A percentile compares a stretch with the other conserved stretches of the same genome.
Evolutionary conservation across 2,888 invertebrate species (phyloP).

Genomic region (Mimachlamys varia): DNA sequence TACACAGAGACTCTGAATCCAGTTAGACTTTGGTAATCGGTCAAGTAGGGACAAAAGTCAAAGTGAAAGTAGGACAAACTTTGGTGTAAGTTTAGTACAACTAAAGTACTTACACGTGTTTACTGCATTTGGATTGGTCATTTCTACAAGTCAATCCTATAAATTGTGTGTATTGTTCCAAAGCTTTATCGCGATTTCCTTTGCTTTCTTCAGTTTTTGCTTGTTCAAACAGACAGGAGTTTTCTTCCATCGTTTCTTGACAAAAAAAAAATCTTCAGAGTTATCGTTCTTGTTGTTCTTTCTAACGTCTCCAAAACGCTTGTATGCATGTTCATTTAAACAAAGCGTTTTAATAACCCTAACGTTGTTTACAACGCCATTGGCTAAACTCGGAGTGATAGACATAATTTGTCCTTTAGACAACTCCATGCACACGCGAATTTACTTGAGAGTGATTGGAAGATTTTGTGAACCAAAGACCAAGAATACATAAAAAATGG

Average conservation of each 20-base stretch:
- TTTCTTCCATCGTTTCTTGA: not conserved
- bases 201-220: not conserved
- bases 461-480: not conserved
- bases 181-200: not conserved
- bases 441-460: not conserved
- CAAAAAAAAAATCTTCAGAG: not conserved
- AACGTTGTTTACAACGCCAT: constrained; percentile 29
- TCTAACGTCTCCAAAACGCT: not conserved
- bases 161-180: not conserved
- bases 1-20: not conserved
- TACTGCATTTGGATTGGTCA: not conserved
- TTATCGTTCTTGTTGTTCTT: not conserved
- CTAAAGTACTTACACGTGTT: not conserved
- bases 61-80: not conserved
- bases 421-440: not conserved
- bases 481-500: not conserved
- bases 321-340: not conserved
- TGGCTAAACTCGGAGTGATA: not conserved
- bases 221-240: not conserved
- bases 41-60: not conserved
- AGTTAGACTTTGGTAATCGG: constrained; percentile 1
- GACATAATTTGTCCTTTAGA: constrained; percentile 13
- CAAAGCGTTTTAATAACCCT: not conserved
- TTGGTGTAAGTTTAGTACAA: no score
- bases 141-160: not conserved